Conservation (phyloP, 1,140 invertebrate genomes). For the Planococcus citri region DNA sequence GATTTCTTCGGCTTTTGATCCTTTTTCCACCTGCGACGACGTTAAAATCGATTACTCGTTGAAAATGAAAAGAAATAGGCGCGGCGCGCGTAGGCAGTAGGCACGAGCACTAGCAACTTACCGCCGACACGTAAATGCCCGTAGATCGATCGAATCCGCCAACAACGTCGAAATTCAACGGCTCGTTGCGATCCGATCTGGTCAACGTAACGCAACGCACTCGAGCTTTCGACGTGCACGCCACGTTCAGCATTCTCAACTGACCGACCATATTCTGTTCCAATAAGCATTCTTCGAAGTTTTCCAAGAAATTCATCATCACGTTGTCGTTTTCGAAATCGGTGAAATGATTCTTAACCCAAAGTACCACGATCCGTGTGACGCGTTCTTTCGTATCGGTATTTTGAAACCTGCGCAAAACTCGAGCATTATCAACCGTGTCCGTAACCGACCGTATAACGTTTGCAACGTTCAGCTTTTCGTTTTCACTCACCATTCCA, state of each 20-base stretch:
- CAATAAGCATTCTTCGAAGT: constrained; percentile 77
- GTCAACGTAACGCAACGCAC: constrained; percentile 82
- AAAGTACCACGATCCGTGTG: constrained; percentile 85
- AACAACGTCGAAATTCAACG: constrained; percentile 81
- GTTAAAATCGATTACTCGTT: not conserved
- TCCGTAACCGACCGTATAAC: not conserved
- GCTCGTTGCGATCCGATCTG: constrained; percentile 78
- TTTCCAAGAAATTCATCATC: constrained; percentile 94
- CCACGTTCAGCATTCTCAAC: constrained; percentile 76
- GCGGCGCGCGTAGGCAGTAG: not conserved
- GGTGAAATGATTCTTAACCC: constrained; percentile 99
- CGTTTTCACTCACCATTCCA: constrained; percentile 56
- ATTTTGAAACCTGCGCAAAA: constrained; percentile 54
- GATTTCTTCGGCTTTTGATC: constrained; percentile 89
- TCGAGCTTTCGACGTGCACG: constrained; percentile 89
- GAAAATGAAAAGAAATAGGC: not conserved
- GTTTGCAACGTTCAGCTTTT: not conserved
- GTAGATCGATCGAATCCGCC: constrained; percentile 84
- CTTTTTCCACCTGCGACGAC: constrained; percentile 54
- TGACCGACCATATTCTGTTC: constrained; percentile 71
- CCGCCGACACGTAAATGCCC: constrained; percentile 90
- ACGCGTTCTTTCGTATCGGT: constrained; percentile 71
- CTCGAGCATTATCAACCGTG: not conserved
- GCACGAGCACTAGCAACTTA: too few relatives aligned
- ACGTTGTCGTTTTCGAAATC: constrained; percentile 93